Percentiles rank a stretch among this genome's conserved stretches.
Evolutionary conservation across 2,113 vertebrate genomes (phyloP).

Genomic region (Casuarius casuarius): DNA sequence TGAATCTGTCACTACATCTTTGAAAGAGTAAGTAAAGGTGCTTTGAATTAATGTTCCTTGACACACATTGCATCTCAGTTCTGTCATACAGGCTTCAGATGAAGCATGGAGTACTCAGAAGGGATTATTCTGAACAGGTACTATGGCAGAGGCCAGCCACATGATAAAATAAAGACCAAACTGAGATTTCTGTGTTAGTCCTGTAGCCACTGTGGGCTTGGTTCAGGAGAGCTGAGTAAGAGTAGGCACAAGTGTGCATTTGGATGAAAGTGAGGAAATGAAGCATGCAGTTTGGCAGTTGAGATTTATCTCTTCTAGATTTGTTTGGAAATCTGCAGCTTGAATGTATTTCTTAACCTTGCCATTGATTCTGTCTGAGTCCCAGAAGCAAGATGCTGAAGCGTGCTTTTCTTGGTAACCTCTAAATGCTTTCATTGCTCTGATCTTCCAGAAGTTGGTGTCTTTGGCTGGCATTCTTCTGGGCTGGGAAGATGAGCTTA

Average conservation of each 20-base stretch:
- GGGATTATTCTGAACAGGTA: neutral
- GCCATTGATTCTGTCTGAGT: neutral
- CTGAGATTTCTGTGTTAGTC: rapidly evolving
- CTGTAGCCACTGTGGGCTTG: rapidly evolving
- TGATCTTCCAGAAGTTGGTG: neutral
- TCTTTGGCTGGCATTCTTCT: neutral
- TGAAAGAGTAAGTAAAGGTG: slow-evolving; percentile 81
- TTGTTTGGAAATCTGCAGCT: neutral
- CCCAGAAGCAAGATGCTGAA: neutral
- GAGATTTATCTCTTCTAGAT: neutral
- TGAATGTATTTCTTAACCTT: neutral
- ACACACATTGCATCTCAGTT: rapidly evolving
- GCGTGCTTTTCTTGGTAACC: neutral
- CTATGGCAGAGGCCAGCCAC: rapidly evolving
- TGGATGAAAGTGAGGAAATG: neutral
- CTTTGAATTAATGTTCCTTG: neutral
- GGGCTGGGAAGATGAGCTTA: neutral
- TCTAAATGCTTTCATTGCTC: neutral
- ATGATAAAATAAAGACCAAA: neutral
- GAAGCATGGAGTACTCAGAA: rapidly evolving
- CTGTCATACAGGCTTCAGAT: rapidly evolving
- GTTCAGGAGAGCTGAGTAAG: neutral
- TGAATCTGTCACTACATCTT: slow-evolving; percentile 73
- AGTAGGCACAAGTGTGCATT: too few relatives aligned
- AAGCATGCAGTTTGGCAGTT: neutral